phyloP scores from a whole-genome alignment of 2,888 invertebrate species.

The Falcaria lacertinaria region DNA sequence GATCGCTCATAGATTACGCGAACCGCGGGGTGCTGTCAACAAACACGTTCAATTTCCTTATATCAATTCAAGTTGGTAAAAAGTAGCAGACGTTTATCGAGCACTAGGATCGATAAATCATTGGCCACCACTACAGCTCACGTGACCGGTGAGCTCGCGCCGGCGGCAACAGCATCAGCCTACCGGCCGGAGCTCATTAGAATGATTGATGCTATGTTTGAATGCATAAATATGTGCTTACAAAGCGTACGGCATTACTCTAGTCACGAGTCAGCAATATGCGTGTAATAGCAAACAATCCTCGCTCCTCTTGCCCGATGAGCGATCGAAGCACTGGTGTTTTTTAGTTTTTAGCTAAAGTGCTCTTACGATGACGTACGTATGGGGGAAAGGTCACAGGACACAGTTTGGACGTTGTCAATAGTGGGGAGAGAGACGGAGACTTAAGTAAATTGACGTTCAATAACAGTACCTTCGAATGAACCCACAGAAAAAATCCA shows the following conservation, averaged over 20 bases:
- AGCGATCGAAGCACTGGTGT: not conserved
- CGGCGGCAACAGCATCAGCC: conserved; percentile 33
- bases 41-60: conserved; percentile 3
- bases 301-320: conserved; percentile 17
- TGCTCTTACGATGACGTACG: no score
- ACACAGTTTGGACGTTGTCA: no score
- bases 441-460: no score
- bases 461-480: no score
- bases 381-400: no score
- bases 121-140: conserved; percentile 45
- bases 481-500: no score
- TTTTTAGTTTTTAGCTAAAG: not conserved
- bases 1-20: conserved; percentile 3
- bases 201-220: conserved; percentile 75
- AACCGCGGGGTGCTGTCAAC: conserved; percentile 3
- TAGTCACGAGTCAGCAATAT: conserved; percentile 51
- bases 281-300: conserved; percentile 39
- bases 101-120: conserved; percentile 30
- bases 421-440: no score
- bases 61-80: conserved; percentile 3
- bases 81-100: conserved; percentile 1
- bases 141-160: conserved; percentile 43
- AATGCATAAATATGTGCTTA: conserved; percentile 66
- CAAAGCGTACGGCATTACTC: conserved; percentile 41
- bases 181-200: conserved; percentile 64